Evolutionary conservation across 2,113 vertebrate genomes (phyloP).

Genomic region (Boleophthalmus pectinirostris): DNA sequence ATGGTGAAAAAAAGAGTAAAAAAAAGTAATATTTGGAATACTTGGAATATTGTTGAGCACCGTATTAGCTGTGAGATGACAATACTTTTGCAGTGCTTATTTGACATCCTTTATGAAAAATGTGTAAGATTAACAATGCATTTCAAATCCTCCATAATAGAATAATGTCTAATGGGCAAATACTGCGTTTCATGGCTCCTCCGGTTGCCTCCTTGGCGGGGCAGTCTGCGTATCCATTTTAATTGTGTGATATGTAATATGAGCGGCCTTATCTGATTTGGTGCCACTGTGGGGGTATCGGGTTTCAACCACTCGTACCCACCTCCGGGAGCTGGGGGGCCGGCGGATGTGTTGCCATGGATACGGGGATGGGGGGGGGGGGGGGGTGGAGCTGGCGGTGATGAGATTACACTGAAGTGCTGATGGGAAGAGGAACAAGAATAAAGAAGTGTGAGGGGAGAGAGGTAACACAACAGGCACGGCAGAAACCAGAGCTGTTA

Average conservation of each 20-base stretch:
- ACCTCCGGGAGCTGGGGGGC: conserved; percentile 68
- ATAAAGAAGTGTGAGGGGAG: conserved; percentile 33
- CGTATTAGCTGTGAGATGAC: not conserved
- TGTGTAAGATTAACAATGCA: not conserved
- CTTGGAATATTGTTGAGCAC: too few species aligned
- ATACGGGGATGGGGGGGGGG: conserved; percentile 53
- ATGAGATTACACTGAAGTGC: conserved; percentile 76
- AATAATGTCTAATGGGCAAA: conserved; percentile 40
- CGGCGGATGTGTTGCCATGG: conserved; percentile 75
- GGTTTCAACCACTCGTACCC: conserved; percentile 73
- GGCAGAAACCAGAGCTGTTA: conserved; percentile 52
- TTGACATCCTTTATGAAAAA: not conserved
- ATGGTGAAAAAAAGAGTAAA: too few species aligned
- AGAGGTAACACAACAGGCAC: conserved; percentile 35
- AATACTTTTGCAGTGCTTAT: not conserved
- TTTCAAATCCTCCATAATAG: not conserved
- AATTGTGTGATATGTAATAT: conserved; percentile 73
- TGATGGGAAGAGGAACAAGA: conserved; percentile 70
- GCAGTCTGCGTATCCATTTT: conserved; percentile 63
- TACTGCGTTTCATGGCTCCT: conserved; percentile 54
- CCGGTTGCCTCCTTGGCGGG: conserved; percentile 54
- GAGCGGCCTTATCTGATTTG: conserved; percentile 75
- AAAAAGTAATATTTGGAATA: too few species aligned
- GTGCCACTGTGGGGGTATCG: conserved; percentile 67
- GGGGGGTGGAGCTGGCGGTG: conserved; percentile 70